Evolutionary conservation across 2,113 vertebrate genomes (phyloP).

Genomic region (Notothenia coriiceps): DNA sequence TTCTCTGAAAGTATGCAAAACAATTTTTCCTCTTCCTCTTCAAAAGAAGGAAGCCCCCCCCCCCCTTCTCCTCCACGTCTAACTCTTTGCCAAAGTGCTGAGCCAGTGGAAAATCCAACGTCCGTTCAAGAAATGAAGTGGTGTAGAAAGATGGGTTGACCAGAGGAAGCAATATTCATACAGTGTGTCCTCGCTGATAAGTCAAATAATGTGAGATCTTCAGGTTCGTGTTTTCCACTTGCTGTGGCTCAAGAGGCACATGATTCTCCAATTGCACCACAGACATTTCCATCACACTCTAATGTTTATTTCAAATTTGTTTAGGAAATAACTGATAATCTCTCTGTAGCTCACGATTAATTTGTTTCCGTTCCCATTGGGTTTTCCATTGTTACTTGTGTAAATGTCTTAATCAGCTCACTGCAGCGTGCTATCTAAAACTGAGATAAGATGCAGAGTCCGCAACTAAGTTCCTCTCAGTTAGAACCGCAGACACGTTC

Average conservation of each 20-base stretch:
- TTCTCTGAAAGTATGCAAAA: conserved; percentile 54
- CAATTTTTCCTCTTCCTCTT: conserved; percentile 72
- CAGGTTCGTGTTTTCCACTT: conserved; percentile 66
- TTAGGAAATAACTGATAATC: conserved; percentile 60
- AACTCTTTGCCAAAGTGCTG: conserved; percentile 78
- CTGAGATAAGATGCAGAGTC: conserved; percentile 65
- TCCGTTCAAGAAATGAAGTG: conserved; percentile 70
- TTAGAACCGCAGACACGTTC: conserved; percentile 55
- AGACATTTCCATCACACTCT: conserved; percentile 50
- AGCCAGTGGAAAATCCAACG: conserved; percentile 83
- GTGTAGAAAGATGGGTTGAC: conserved; percentile 76
- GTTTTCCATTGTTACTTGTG: conserved; percentile 49
- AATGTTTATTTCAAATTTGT: conserved; percentile 56
- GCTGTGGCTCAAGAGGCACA: conserved; percentile 51
- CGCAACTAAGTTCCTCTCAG: conserved; percentile 46
- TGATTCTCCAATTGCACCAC: conserved; percentile 50
- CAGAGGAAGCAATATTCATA: conserved; percentile 81
- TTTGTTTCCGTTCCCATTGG: conserved; percentile 50
- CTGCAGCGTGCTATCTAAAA: conserved; percentile 56
- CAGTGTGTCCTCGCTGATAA: conserved; percentile 73
- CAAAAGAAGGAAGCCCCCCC: conserved; percentile 78
- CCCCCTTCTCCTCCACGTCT: conserved; percentile 11
- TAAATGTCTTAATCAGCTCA: conserved; percentile 61
- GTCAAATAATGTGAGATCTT: conserved; percentile 62
- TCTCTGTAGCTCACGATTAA: conserved; percentile 26